Evolutionary conservation across 1,140 invertebrate species (phyloP), one percentile per base, ranked within the genome.

Genomic region (Drosophila lacteicornis): DNA sequence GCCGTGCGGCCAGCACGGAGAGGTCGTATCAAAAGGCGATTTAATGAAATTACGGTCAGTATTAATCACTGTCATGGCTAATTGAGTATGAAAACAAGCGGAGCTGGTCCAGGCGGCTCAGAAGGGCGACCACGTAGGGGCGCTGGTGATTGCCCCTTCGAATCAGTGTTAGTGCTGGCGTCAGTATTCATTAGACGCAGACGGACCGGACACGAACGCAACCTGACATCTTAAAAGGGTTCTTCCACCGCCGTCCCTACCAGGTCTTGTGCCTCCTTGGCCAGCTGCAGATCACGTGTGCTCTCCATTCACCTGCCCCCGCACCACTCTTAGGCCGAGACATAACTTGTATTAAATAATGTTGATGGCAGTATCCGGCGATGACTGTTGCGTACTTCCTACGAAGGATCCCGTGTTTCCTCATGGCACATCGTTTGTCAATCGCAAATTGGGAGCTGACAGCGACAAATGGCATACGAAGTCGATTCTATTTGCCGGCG

Each of bases 11-110:
- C 19, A 1, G 53, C 13, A 3, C 17, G 19, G 27, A 11, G 30
- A 51, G 75, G 79, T 53, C 68, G 71, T 85, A 90, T 88, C 80
- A 84, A 81, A 90, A 90, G 78, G 79, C 85, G 75, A 85, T 88
- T 88, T 82, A 90, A 90, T 76, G 79, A 90, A 90, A 90, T 90
- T 90, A 90, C 85, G 79, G 79, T 90, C 85, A 82, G 75, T 90
- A 90, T 85, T 90, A 90, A 90, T 85, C 85, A 90, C 75, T 82
- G 85, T 90, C 85, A 85, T 46, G 58, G 79, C 85, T 91, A 90
- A 90, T 90, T 90, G 85, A 90, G 81, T 90, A 90, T 85, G 79
- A 90, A 90, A 90, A 85, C 73, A 81, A 71, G 73, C 76, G 45
- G 56, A 81, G 45, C 22, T 19, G 19, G 42, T 19, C 36, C 53